Evolutionary conservation across 64 coral and sea anemone species (phyloP).

Genomic region (Montipora efflorescens): DNA sequence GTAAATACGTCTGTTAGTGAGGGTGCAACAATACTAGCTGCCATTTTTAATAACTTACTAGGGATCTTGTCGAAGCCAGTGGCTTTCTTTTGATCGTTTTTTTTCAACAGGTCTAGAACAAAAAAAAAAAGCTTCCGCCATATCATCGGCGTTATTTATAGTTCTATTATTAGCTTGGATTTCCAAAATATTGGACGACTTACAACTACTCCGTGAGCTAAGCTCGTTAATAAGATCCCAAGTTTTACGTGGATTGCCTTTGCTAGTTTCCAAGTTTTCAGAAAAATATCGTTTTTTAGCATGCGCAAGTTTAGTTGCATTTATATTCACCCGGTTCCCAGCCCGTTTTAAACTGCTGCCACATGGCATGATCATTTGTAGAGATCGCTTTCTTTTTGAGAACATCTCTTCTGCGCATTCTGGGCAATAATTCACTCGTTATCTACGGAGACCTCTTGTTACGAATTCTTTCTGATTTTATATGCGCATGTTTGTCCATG

Average conservation of each 20-base stretch:
- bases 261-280: conserved; percentile 18
- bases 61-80: too few species aligned
- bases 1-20: conserved; percentile 56
- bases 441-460: conserved; percentile 51
- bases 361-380: conserved; percentile 36
- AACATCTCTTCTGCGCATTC: too few species aligned
- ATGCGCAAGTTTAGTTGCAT: conserved; percentile 26
- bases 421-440: conserved; percentile 4
- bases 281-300: conserved; percentile 54
- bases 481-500: conserved; percentile 53
- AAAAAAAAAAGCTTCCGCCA: conserved; percentile 3
- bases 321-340: conserved; percentile 60
- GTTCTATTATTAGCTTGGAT: conserved; percentile 30
- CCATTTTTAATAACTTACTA: conserved; percentile 61
- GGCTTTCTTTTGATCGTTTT: too few species aligned
- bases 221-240: conserved; percentile 68
- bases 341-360: conserved; percentile 48
- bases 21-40: conserved; percentile 44
- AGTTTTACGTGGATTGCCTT: conserved; percentile 34
- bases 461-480: conserved; percentile 42
- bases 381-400: background rate
- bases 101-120: too few species aligned
- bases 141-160: background rate
- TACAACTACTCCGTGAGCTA: background rate
- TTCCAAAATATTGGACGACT: conserved; percentile 49